phyloP scores from a whole-genome alignment of 92 coral and sea anemone species.

The Epizoanthus scotinus region DNA sequence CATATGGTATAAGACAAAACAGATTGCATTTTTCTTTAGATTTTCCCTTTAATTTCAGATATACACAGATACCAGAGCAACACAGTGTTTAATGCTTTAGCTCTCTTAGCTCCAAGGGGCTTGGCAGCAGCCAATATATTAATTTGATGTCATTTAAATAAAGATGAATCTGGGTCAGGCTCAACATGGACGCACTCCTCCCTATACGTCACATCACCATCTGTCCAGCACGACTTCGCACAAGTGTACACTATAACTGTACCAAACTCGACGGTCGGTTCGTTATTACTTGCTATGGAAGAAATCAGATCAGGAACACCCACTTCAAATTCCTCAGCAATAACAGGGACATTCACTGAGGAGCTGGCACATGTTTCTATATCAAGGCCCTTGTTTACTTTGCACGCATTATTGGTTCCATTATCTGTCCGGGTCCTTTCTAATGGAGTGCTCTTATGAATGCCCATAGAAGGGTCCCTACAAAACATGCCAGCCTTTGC shows the following conservation, averaged over 20 bases:
- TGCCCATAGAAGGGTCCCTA: not conserved
- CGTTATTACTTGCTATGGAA: not conserved
- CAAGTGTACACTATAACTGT: constrained; percentile 88
- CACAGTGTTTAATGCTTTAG: no score
- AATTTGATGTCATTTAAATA: constrained; percentile 43
- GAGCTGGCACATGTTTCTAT: not conserved
- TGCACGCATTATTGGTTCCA: not conserved
- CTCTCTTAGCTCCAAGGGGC: no score
- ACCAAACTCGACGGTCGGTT: constrained; percentile 77
- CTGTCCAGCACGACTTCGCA: constrained; percentile 80
- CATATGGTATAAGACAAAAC: no score
- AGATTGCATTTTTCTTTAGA: no score
- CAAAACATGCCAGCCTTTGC: not conserved
- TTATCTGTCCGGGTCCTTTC: not conserved
- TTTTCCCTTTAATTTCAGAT: no score
- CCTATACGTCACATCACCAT: constrained; percentile 12
- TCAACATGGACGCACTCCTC: constrained; percentile 78
- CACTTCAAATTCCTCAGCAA: constrained; percentile 19
- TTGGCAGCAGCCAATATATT: no score
- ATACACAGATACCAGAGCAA: no score
- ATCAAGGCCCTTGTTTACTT: not conserved
- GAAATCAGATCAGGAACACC: not conserved
- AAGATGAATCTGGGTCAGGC: constrained; percentile 76
- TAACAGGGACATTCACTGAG: not conserved
- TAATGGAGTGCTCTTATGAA: not conserved